Percentiles rank a stretch among this genome's conserved stretches.
phyloP scores from a whole-genome alignment of 2,113 vertebrate species.

The Gymnogyps californianus region DNA sequence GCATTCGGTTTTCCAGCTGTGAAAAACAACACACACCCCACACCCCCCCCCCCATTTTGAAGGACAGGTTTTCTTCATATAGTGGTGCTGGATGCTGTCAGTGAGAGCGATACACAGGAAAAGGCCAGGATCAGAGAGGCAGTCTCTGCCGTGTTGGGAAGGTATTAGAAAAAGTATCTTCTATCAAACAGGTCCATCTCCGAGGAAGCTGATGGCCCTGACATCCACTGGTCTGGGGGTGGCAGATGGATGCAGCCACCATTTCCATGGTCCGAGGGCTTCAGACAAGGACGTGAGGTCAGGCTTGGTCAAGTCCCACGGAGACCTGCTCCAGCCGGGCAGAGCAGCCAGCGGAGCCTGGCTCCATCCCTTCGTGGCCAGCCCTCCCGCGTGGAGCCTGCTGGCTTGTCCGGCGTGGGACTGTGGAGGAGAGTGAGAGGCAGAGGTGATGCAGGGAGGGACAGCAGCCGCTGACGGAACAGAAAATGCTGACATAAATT shows the following conservation, averaged over 20 bases:
- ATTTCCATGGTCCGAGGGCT: neutral
- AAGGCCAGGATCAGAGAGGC: neutral
- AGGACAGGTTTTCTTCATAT: fast-evolving
- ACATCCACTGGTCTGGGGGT: too few relatives aligned
- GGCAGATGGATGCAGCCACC: neutral
- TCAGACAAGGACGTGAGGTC: neutral
- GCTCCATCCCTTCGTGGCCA: neutral
- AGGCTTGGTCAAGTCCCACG: neutral
- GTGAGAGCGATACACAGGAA: neutral
- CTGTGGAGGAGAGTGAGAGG: neutral
- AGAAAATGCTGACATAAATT: constrained; percentile 76
- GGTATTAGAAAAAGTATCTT: neutral
- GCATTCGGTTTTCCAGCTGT: neutral
- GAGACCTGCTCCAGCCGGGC: fast-evolving
- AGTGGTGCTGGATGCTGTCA: neutral
- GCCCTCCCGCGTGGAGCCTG: neutral
- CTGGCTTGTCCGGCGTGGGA: neutral
- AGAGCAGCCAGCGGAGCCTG: neutral
- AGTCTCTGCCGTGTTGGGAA: neutral
- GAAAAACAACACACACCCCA: neutral
- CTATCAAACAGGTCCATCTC: neutral
- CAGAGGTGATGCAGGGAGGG: constrained; percentile 18
- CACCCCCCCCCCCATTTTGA: neutral
- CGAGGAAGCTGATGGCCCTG: neutral
- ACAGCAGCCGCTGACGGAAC: neutral